Percentiles rank a stretch among this genome's conserved stretches.
Evolutionary conservation across 1,140 invertebrate species (phyloP).

Genomic region (Rhopalosiphum padi): DNA sequence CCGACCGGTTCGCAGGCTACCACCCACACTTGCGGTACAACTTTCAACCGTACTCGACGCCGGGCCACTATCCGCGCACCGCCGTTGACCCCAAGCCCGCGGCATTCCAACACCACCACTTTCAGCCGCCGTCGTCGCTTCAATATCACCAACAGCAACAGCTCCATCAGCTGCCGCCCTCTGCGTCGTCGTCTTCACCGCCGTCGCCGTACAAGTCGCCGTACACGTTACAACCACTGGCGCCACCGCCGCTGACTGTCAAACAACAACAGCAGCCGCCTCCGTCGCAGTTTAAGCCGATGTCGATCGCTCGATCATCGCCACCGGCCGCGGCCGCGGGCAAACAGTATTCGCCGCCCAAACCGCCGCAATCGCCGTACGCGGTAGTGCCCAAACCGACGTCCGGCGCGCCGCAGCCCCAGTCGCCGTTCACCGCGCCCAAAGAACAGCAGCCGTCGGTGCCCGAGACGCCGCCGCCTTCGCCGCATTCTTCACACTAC

Average conservation of each 20-base stretch:
- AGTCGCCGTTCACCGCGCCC: constrained; percentile 30
- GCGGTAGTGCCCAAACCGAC: neutral
- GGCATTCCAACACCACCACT: constrained; percentile 28
- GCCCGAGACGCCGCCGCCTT: neutral
- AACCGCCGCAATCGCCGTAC: constrained; percentile 13
- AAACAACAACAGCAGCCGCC: neutral
- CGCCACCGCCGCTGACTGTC: neutral
- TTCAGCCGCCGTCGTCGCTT: neutral
- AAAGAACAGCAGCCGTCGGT: constrained; percentile 37
- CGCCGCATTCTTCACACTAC: constrained; percentile 29
- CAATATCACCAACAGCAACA: neutral
- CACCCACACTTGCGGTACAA: constrained; percentile 46
- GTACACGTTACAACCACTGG: neutral
- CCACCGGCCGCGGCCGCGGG: neutral
- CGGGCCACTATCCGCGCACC: constrained; percentile 53
- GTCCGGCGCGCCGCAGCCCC: neutral
- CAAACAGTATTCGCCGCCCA: constrained; percentile 4
- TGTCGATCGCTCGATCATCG: neutral
- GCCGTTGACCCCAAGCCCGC: constrained; percentile 45
- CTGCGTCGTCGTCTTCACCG: neutral
- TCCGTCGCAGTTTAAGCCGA: neutral
- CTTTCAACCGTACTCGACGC: constrained; percentile 39
- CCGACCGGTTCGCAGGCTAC: constrained; percentile 64
- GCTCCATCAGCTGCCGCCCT: neutral
- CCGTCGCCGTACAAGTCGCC: constrained; percentile 49